Evolutionary conservation across 2,113 vertebrate species (phyloP), one percentile per base, ranked within the genome.

Genomic region (Ailuropoda melanoleuca): DNA sequence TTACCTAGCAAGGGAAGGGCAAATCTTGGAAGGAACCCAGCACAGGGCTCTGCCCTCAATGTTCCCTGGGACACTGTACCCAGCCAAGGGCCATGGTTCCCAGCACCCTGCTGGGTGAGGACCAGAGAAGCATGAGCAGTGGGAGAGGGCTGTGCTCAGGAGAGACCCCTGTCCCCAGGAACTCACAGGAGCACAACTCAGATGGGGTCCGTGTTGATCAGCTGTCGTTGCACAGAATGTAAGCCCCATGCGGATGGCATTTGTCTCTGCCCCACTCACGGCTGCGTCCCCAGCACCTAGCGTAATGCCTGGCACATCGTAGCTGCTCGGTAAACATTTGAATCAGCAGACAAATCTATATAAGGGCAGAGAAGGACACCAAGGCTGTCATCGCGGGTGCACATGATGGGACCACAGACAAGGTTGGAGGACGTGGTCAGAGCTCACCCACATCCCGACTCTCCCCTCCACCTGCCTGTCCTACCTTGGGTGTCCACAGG

Each of bases 401-500:
- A 3, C 14, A 8, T 0, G 8, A n/a, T 1, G n/a, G 43, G 2
- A 1, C 8, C 3, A 13, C 39, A 82, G 58, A 43, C 53, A 17
- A 74, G 37, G 6, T 10, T 0, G 29, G 53, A 50, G 87, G 53
- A 9, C 15, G 1, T 11, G 46, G 53, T 5, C 58, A 12, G 77
- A 86, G 1, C 23, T 39, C 12, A 31, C 26, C 34, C 24, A 13
- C n/a, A 19, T 29, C 23, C 37, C 4, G 34, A 37, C 39, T 56
- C 21, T 19, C 8, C 29, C 12, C 12, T 17, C 31, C n/a, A 19
- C 48, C 31, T 39, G 74, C 81, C 58, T 37, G 50, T 24, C 58
- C 56, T 53, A 34, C 78, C 84, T 75, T n/a, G 55, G 55, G 23
- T 29, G 31, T 80, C 75, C 90, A 43, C 24, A 12, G 14, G 26